Conservation (phyloP, 2,113 vertebrate genomes). For the Clarias magur region DNA sequence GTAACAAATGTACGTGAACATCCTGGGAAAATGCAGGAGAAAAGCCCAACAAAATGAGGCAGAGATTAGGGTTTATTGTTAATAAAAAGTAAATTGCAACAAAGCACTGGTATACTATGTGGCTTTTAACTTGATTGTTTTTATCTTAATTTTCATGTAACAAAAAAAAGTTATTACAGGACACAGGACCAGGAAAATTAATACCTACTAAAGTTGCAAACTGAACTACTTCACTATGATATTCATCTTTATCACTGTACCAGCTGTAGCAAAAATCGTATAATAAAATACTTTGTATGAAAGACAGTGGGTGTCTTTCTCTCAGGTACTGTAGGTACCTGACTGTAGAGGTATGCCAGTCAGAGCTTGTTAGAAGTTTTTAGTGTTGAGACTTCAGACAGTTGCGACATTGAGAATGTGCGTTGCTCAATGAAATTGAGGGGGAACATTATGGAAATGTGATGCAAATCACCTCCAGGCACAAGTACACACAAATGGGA, state of each 20-base stretch:
- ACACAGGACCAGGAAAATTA: not conserved
- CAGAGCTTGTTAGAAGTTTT: constrained; percentile 59
- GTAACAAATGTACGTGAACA: constrained; percentile 27
- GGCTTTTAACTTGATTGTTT: not conserved
- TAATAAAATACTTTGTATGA: not conserved
- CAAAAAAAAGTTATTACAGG: not conserved
- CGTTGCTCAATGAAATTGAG: constrained; percentile 67
- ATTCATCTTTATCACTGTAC: not conserved
- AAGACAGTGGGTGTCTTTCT: constrained; percentile 25
- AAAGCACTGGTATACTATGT: not conserved
- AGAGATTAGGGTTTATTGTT: constrained; percentile 1
- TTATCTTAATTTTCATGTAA: not conserved
- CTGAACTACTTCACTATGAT: not conserved
- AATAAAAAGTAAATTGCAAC: constrained; percentile 29
- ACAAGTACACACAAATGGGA: constrained; percentile 39
- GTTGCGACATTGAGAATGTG: constrained; percentile 64
- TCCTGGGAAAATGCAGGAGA: constrained; percentile 14
- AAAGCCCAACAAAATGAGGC: constrained; percentile 34
- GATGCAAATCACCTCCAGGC: constrained; percentile 55
- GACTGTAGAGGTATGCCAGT: constrained; percentile 61
- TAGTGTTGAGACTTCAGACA: constrained; percentile 41
- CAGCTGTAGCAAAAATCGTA: not conserved
- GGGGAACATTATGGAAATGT: constrained; percentile 61
- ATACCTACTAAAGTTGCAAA: not conserved
- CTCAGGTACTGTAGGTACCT: constrained; percentile 40